phyloP scores from a whole-genome alignment of 2,888 invertebrate genomes.

The Heliconius aoede region DNA sequence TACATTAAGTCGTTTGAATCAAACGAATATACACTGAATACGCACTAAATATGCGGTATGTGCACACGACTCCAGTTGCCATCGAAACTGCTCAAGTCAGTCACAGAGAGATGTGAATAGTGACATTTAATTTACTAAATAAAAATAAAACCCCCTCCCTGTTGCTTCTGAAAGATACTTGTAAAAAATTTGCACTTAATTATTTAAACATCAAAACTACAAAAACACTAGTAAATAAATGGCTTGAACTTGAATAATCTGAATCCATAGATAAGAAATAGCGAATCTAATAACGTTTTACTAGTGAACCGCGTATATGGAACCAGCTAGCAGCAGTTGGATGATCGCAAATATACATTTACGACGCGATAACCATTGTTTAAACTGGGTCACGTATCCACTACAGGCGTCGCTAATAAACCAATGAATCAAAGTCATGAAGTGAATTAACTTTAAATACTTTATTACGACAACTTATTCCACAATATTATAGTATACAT shows the following conservation, averaged over 20 bases:
- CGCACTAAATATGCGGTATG: conserved; percentile 60
- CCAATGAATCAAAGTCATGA: conserved; percentile 74
- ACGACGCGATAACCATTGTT: conserved; percentile 7
- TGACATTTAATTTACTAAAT: conserved; percentile 40
- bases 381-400: conserved; percentile 32
- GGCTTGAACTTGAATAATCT: conserved; percentile 1
- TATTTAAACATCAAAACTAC: neutral
- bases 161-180: conserved; percentile 17
- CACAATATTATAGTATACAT: conserved; percentile 82
- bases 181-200: conserved; percentile 15
- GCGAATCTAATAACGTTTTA: neutral
- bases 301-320: neutral
- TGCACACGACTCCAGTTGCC: conserved; percentile 54
- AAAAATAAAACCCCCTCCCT: neutral
- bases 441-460: conserved; percentile 83
- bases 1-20: conserved; percentile 75
- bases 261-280: conserved; percentile 4
- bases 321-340: neutral
- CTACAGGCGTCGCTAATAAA: conserved; percentile 59
- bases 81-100: conserved; percentile 50
- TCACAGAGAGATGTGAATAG: conserved; percentile 74
- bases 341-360: conserved; percentile 11
- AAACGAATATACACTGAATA: conserved; percentile 61
- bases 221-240: conserved; percentile 12
- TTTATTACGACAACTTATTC: conserved; percentile 84